Evolutionary conservation across 2,797 vertebrate genomes (phyloP).

Genomic region (Neopelma chrysocephalum): DNA sequence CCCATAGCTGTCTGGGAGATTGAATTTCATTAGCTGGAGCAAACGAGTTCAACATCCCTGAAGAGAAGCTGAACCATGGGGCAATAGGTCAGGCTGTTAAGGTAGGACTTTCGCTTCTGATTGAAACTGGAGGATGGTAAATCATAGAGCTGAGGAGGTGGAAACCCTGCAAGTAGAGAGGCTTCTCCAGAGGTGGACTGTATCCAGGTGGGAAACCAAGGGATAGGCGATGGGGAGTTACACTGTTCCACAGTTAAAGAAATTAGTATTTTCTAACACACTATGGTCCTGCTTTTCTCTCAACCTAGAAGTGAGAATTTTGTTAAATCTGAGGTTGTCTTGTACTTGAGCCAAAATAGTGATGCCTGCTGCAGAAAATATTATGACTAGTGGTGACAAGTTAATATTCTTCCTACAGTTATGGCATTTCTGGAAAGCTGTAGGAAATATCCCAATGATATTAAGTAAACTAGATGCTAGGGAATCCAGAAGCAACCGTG

Average conservation of each 20-base stretch:
- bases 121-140: background rate
- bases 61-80: background rate
- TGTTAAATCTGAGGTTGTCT: background rate
- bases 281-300: background rate
- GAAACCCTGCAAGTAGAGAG: background rate
- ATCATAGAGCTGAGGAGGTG: background rate
- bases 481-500: background rate
- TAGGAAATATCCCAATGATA: background rate
- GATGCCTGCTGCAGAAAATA: conserved; percentile 5
- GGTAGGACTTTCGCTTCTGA: background rate
- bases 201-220: background rate
- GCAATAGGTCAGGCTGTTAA: background rate
- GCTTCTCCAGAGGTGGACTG: background rate
- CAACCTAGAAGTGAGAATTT: background rate
- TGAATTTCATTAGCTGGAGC: background rate
- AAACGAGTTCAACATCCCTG: background rate
- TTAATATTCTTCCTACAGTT: background rate
- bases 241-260: background rate
- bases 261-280: background rate
- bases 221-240: fast-evolving
- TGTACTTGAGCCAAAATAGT: background rate
- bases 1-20: background rate
- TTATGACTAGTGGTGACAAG: conserved; percentile 2
- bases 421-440: background rate
- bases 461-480: background rate